Base-by-base conservation (phyloP, 2,888 invertebrate genomes). In the Tetrapedia diversipes region DNA sequence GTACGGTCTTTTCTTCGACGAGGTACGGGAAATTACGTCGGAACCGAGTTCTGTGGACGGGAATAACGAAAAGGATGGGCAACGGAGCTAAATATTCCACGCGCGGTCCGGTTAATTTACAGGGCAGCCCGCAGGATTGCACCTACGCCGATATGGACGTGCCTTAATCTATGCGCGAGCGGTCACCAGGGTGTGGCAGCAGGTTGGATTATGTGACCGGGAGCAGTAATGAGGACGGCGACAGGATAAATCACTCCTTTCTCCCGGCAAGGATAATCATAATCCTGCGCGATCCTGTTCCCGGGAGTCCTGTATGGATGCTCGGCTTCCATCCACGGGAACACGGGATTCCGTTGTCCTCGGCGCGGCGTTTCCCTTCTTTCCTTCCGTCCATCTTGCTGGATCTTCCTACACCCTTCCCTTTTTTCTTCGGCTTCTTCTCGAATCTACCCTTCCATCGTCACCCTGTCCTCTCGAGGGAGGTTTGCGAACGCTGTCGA, bases 211-310 rank as follows among this genome's bases (percentile, higher is more conserved):
- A 82, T 85, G 85, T 86, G 87, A 87, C 87, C 87, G 82, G 87
- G 84, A 86, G 84, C 83, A 54, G 87, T 89, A 89, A 90, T 89
- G 89, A 90, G 88, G 82, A 87, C 87, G 86, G 86, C 88, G 86
- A 88, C 86, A 79, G 87, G 87, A 90, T 90, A 90, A 91, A 91
- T 90, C 90, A 90, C 83, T 86, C 87, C 83, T 86, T 87, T 84
- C 86, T 69, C 80, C 77, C 80, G 67, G 72, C 73, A 78, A 86
- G 85, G 89, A 89, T 89, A 88, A 90, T 87, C 84, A 84, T 84
- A 86, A 85, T 86, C 85, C 81, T 78, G 80, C 77, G 80, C 81
- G 84, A 83, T 80, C 86, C 89, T 89, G 87, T 90, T 87, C 90
- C 88, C 86, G 80, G 81, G 79, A 82, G 78, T 83, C 66, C 72